Evolutionary conservation across 2,113 vertebrate genomes (phyloP), one percentile per base, ranked within the genome.

Genomic region (Salvelinus fontinalis): DNA sequence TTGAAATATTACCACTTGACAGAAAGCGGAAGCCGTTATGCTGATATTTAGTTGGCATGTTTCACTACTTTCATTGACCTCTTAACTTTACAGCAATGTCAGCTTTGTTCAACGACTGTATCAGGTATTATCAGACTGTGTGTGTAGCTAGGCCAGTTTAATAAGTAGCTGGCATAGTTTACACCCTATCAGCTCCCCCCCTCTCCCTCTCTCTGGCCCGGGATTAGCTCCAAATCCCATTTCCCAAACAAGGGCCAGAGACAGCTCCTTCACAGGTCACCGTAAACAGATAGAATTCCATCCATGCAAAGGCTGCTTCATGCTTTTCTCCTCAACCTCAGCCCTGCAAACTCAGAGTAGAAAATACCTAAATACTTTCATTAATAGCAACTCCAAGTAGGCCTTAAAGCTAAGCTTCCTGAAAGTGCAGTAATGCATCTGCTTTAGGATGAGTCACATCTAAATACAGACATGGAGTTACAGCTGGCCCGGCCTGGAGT

Each of bases 91-190:
- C 8, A n/a, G 57, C 49, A 79, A 49, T 66, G 65, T 54, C 22
- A 26, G 57, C 77, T 79, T 79, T 79, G 77, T 70, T 60, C 65
- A 65, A 5, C 14, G 31, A n/a, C 57, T 62, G 31, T 44, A 49
- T 16, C 70, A 59, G 29, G 29, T 70, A 75, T 67, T 75, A 79
- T 14, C 18, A 67, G 59, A 22, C 26, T 75, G 74, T 59, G 60
- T 60, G 59, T 62, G 49, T 31, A 49, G 39, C 8, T 16, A 22
- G 44, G 26, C 14, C 7, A 11, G 71, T 34, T 67, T 68, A 64
- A 64, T 27, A 77, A 39, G 57, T 72, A 22, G 18, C 29, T 29
- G 54, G 65, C 31, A 67, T 75, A 16, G 22, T 20, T 69, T 49
- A 64, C 18, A 67, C 60, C 44, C 51, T 27, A 69, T 69, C 26